Percentiles rank a stretch among this genome's conserved stretches.
Evolutionary conservation across 2,113 vertebrate species (phyloP).

Genomic region (Paratilapia polleni): DNA sequence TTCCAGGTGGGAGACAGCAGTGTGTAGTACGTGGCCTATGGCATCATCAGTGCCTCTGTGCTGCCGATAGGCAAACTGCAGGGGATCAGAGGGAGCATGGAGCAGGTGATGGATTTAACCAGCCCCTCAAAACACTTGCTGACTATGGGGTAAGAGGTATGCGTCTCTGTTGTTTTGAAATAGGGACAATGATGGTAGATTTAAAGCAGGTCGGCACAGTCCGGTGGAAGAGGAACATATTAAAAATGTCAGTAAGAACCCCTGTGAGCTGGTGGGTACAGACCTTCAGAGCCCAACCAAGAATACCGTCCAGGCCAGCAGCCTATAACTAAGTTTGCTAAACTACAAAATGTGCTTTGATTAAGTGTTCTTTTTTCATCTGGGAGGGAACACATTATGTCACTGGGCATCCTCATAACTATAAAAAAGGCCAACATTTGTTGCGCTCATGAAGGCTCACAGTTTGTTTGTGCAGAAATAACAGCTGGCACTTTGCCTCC

Average conservation of each 20-base stretch:
- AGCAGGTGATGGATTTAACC: not conserved
- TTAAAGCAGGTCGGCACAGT: not conserved
- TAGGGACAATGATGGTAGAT: not conserved
- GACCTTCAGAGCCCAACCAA: not conserved
- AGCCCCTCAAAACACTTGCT: not conserved
- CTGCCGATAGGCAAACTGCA: not conserved
- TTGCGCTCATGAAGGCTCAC: not conserved
- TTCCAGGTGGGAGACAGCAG: too few species aligned
- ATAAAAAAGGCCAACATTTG: not conserved
- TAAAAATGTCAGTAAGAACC: not conserved
- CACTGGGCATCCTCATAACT: rapidly evolving
- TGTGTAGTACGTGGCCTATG: too few species aligned
- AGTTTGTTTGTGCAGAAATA: conserved; percentile 1
- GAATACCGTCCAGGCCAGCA: rapidly evolving
- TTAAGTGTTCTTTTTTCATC: rapidly evolving
- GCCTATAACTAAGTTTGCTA: not conserved
- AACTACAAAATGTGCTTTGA: rapidly evolving
- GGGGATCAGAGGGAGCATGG: not conserved
- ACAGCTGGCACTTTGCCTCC: not conserved
- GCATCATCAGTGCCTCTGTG: not conserved
- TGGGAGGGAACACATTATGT: not conserved
- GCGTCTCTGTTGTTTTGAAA: not conserved
- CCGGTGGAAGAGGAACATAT: rapidly evolving
- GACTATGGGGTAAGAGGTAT: not conserved
- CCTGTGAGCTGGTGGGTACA: not conserved